Percentiles rank a stretch among this genome's conserved stretches.
These are phyloP conservation scores for Mesoclemmys tuberculata DNA, from an alignment of 2,113 vertebrate genomes.

Conservation along the genomic window DNA sequence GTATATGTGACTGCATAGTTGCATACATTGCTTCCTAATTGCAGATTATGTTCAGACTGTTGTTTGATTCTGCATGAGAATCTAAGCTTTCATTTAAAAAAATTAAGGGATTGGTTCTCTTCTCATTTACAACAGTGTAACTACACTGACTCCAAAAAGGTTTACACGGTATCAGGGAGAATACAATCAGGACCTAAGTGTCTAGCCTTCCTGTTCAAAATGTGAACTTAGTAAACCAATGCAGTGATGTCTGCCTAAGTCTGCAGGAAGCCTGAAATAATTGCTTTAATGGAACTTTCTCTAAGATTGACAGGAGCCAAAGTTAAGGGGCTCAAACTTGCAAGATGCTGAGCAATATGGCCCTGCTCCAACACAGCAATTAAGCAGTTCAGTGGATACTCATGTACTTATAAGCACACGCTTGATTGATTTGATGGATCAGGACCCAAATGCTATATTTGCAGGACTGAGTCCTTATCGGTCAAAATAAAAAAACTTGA, in stretches of 20 bases:
- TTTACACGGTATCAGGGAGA: not conserved
- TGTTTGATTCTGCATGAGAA: not conserved
- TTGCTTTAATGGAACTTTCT: not conserved
- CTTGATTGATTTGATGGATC: not conserved
- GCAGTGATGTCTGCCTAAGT: not conserved
- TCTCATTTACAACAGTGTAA: slow-evolving; percentile 4
- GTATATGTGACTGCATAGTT: not conserved
- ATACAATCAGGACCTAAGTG: not conserved
- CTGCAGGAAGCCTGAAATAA: not conserved
- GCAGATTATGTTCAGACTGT: not conserved
- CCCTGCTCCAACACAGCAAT: slow-evolving; percentile 22
- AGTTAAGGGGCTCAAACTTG: not conserved
- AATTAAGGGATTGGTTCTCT: not conserved
- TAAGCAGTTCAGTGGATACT: not conserved
- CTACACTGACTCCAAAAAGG: not conserved
- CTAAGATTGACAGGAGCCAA: not conserved
- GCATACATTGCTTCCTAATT: not conserved
- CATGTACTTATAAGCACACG: not conserved
- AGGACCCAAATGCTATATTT: not conserved
- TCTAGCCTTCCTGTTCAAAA: not conserved
- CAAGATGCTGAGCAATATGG: slow-evolving; percentile 10
- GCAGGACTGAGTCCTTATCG: not conserved
- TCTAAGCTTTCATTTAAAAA: slow-evolving; percentile 1
- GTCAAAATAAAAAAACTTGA: not conserved
- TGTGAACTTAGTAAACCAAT: not conserved